Conservation (phyloP, 2,113 vertebrate species). For the Apodemus speciosus region DNA sequence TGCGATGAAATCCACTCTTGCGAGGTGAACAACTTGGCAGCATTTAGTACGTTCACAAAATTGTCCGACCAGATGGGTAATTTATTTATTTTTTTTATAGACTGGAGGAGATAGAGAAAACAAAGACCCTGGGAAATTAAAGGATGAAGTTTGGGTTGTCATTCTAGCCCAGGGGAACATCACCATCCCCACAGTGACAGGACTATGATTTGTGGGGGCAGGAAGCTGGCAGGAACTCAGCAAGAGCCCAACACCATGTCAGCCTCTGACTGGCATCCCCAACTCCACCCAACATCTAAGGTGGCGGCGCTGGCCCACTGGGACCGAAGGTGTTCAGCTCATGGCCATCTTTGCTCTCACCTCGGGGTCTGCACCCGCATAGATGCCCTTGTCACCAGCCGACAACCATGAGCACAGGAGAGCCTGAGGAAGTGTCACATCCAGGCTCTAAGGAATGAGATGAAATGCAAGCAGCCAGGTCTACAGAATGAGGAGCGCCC, state of each 20-base stretch:
- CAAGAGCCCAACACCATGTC: not conserved
- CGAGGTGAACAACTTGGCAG: rapidly evolving
- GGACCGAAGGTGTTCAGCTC: not conserved
- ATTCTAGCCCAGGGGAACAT: not conserved
- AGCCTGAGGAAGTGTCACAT: not conserved
- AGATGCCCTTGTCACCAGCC: not conserved
- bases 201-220: not conserved
- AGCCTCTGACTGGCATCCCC: not conserved
- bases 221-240: not conserved
- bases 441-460: not conserved
- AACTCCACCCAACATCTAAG: not conserved
- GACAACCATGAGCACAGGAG: not conserved
- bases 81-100: no score
- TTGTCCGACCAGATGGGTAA: not conserved
- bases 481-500: not conserved
- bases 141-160: not conserved
- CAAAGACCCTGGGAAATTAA: not conserved
- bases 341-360: not conserved
- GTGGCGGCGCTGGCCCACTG: no score
- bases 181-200: not conserved
- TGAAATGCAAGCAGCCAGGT: no score
- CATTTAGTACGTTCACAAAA: rapidly evolving
- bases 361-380: not conserved
- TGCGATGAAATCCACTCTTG: not conserved
- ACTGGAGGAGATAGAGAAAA: not conserved